A percentile compares a stretch with the other conserved stretches of the same genome.
phyloP scores from a whole-genome alignment of 2,113 vertebrate genomes.

The Monarcha castaneiventris region DNA sequence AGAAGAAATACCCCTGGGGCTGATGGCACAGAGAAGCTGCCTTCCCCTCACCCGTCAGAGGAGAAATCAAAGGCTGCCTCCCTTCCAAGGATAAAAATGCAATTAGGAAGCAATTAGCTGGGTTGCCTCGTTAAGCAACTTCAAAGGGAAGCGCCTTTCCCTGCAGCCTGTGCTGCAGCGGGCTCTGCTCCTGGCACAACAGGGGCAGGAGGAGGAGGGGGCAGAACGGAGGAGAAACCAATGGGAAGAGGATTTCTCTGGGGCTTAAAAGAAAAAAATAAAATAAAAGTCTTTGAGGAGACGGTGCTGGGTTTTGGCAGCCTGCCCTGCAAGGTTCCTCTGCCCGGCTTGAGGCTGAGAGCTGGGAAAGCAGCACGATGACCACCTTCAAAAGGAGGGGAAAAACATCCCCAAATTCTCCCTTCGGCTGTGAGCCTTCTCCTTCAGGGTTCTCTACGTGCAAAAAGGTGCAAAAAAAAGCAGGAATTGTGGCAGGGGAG shows the following conservation, averaged over 20 bases:
- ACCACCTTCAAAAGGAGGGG: not conserved
- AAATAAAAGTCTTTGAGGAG: not conserved
- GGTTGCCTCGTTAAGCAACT: slow-evolving; percentile 63
- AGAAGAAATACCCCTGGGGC: not conserved
- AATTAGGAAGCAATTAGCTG: slow-evolving; percentile 72
- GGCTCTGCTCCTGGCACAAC: slow-evolving; percentile 56
- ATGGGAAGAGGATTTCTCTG: not conserved
- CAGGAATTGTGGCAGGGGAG: not conserved
- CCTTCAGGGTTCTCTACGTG: not conserved
- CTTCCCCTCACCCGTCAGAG: slow-evolving; percentile 5
- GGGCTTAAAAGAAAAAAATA: not conserved
- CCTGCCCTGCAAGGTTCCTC: not conserved
- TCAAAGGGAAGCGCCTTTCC: slow-evolving; percentile 62
- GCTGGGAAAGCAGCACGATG: not conserved
- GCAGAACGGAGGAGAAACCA: not conserved
- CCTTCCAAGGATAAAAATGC: slow-evolving; percentile 56
- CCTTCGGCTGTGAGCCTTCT: not conserved
- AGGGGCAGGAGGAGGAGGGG: not conserved
- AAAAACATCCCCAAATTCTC: not conserved
- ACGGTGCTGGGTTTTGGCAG: not conserved
- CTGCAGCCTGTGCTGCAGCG: not conserved
- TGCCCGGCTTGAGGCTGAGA: not conserved
- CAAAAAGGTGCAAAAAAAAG: not conserved
- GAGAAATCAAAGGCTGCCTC: slow-evolving; percentile 68
- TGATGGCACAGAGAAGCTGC: not conserved